Conservation (phyloP, 2,888 invertebrate genomes). For the Amblyjoppa fuscipennis region DNA sequence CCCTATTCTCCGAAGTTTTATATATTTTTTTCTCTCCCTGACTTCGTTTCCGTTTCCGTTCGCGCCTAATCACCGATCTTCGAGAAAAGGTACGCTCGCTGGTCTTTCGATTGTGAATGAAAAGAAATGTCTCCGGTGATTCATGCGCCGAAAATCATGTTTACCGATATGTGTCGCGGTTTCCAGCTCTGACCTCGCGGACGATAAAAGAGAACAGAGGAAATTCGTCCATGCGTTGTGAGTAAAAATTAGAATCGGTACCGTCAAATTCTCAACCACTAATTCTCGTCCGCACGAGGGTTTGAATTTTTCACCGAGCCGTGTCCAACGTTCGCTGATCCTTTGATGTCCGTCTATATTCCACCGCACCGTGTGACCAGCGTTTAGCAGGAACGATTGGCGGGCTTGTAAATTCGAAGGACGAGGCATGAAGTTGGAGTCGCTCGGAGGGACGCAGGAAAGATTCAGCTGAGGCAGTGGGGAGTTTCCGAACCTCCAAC, state of each 20-base stretch:
- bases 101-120: neutral
- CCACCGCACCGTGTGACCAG: neutral
- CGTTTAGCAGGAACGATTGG: constrained; percentile 1
- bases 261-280: no score
- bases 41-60: constrained; percentile 76
- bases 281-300: neutral
- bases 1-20: constrained; percentile 45
- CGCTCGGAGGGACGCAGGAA: constrained; percentile 3
- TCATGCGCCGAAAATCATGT: neutral
- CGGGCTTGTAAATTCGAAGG: constrained; percentile 10
- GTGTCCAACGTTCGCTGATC: no score
- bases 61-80: constrained; percentile 75
- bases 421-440: neutral
- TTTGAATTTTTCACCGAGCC: neutral
- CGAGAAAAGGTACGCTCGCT: constrained; percentile 2
- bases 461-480: constrained; percentile 29
- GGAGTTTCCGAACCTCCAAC: constrained; percentile 31
- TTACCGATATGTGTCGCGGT: no score
- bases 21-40: constrained; percentile 34
- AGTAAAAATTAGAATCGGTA: no score
- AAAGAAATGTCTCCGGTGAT: neutral
- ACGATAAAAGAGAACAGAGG: no score
- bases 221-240: no score
- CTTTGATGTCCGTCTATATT: no score
- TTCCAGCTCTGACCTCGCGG: no score